Conservation (phyloP, 2,797 vertebrate species). For the Eulemur albifrons region DNA sequence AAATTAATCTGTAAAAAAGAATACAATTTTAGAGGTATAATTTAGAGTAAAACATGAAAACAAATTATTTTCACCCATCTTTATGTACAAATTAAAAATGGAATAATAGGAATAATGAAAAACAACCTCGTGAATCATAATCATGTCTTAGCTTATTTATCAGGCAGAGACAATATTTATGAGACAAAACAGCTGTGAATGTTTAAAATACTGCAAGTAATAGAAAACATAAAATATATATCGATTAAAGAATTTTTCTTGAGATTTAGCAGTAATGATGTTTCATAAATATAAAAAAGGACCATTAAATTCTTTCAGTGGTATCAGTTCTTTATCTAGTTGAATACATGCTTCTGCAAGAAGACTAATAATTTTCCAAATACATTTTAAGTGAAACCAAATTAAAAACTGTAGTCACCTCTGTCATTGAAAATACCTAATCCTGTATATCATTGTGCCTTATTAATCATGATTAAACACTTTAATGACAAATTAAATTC, state of each 20-base stretch:
- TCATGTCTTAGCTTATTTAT: background rate
- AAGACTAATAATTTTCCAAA: background rate
- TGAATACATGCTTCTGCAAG: background rate
- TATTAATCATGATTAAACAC: background rate
- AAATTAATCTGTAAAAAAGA: background rate
- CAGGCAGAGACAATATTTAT: background rate
- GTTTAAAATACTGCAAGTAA: background rate
- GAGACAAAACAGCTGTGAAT: background rate
- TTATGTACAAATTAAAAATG: background rate
- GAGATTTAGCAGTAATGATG: background rate
- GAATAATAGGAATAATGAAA: background rate
- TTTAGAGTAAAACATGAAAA: background rate
- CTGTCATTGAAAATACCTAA: background rate
- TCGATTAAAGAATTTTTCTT: background rate
- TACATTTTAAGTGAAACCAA: background rate
- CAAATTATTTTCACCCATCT: background rate
- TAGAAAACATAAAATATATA: background rate
- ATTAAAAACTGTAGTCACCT: background rate
- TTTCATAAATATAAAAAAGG: background rate
- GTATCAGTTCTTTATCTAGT: background rate
- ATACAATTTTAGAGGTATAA: background rate
- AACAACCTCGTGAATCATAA: background rate
- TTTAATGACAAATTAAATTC: background rate
- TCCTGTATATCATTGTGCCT: background rate
- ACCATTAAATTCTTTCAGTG: background rate